Evolutionary conservation across 2,797 vertebrate species (phyloP), one percentile per base, ranked within the genome.

Genomic region (Hyperoplus immaculatus): DNA sequence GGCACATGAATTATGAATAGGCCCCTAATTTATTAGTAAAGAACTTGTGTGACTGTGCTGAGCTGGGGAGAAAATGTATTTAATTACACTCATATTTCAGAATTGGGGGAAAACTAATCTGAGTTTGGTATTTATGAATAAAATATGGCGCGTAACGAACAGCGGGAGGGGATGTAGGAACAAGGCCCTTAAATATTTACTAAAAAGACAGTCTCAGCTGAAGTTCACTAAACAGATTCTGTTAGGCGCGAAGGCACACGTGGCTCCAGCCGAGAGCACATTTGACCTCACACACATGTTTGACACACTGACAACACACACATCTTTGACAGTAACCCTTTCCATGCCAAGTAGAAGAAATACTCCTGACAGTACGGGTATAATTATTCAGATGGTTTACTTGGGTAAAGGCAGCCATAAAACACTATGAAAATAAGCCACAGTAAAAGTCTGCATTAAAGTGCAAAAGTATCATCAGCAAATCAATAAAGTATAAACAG

Each of bases 71-170:
- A 89, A 87, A 90, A 91, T 91, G 92, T 66, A 84, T 82, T 93
- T 93, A 93, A 95, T 94, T 90, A 92, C 93, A 91, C 90, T 93
- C 92, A 92, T 92, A 91, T 93, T 92, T 93, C 87, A 94, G 86
- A 91, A 90, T 86, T 86, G 76, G 80, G 84, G 84, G 88, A 89
- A 94, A 90, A 92, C 89, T 93, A 91, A 94, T 94, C 94, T 94
- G 89, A 89, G 85, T 89, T 90, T 92, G 93, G 90, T 93, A 91
- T 94, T 94, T 92, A 95, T 96, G 91, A 95, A 95, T 95, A 95
- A 95, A 95, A 94, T 76, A 96, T 95, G 77, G 78, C 14, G 69
- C 77, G 68, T 91, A 92, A 94, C 90, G 75, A 94, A 94, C 92
- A 92, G 91, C 74, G 66, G 88, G 91, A 84, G 90, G 86, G 77